Evolutionary conservation across 2,113 vertebrate genomes (phyloP), one percentile per base, ranked within the genome.

Genomic region (Azemiops feae): DNA sequence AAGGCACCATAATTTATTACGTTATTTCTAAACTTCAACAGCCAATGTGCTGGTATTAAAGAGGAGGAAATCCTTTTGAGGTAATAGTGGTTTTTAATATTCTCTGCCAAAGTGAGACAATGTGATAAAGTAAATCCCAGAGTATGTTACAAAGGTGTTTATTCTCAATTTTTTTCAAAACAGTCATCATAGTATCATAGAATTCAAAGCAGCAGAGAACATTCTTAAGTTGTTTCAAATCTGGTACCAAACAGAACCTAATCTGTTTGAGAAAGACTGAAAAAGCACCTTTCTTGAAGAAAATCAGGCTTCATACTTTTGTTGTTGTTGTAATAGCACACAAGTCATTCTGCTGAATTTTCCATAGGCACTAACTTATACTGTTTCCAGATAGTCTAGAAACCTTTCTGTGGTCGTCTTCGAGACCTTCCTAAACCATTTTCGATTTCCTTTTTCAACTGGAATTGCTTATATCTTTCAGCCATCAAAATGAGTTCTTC

Each of bases 401-500:
- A 22, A 87, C 91, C 92, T 87, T 98, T 95, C 91, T 93, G 94
- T 87, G 93, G 47, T 92, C 91, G 96, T 81, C 94, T 94, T 91
- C 91, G 95, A 92, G 95, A 94, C 95, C 96, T 94, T 45, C 0
- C 54, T 88, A 96, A 39, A 90, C 97, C 97, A 69, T 95, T 98
- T 95, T 98, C 98, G 12, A 60, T 95, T 96, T 98, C 98, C 96
- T 85, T 98, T 92, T 96, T 98, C 34, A 96, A 74, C 92, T 97
- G 97, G 96, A 98, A 97, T 74, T 98, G 98, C 86, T 98, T 98
- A 10, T 98, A 99, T 94, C 98, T 97, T 92, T 98, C 98, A 60
- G 99, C 98, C 99, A 99, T 99, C 18, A 97, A 95, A 58, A 98
- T 91, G 93, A 99, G 98, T 69, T 99, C 97, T 0, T 97, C 97